Evolutionary conservation across 2,113 vertebrate species (phyloP), one percentile per base, ranked within the genome.

Genomic region (Nothobranchius kuhntae): DNA sequence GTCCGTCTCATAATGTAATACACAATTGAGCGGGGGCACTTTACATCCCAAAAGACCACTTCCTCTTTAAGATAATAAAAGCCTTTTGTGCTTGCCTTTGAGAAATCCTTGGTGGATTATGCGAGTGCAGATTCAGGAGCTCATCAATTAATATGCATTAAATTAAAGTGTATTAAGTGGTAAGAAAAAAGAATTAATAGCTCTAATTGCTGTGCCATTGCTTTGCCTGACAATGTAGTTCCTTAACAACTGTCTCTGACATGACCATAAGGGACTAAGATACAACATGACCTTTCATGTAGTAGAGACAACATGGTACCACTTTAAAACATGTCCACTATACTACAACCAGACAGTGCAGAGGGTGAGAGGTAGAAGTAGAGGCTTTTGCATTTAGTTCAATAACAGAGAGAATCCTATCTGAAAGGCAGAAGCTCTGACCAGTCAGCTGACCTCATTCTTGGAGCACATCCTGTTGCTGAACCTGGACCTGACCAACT

Each of bases 141-240:
- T 82, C 84, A 73, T 89, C 86, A 91, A 91, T 92, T 91, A 92
- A 92, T 86, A 89, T 81, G 83, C 86, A 84, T 91, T 89, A 85
- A 92, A 88, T 84, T 83, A 87, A 89, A 80, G 81, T 81, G 82
- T 86, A 92, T 89, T 85, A 91, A 89, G 84, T 85, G 83, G 78
- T 91, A 42, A 7, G 3, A 76, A 70, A 68, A 80, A 89, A 86
- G 87, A 90, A 90, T 89, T 85, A 90, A 91, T 84, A 88, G 69
- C 65, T 82, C 73, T 85, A 86, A 91, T 89, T 87, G 84, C 71
- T 35, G 75, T 26, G 75, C 80, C 40, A 71, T 74, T 45, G 60
- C 82, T 51, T 50, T 53, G 77, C 73, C 63, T 52, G 53, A 64
- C 57, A 50, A 75, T 64, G 51, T 54, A 45, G 1, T 30, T 78